Evolutionary conservation across 2,113 vertebrate genomes (phyloP).

Genomic region (Centrocercus urophasianus): DNA sequence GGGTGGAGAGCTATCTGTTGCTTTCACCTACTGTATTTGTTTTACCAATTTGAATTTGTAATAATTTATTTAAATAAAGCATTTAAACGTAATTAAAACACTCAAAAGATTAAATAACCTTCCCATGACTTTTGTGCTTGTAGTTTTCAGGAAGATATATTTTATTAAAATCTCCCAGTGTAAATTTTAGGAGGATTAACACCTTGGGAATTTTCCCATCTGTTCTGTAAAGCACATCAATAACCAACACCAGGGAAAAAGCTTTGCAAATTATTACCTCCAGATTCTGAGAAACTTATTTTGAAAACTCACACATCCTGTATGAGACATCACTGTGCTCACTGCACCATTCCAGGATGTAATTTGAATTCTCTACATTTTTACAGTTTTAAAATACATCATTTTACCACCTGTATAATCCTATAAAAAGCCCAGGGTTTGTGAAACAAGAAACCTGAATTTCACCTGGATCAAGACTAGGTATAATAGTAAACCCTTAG

Average conservation of each 20-base stretch:
- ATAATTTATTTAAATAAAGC: slow-evolving; percentile 36
- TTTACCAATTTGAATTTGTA: neutral
- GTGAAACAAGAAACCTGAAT: slow-evolving; percentile 43
- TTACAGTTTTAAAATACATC: slow-evolving; percentile 55
- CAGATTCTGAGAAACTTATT: slow-evolving; percentile 60
- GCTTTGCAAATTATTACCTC: slow-evolving; percentile 65
- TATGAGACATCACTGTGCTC: slow-evolving; percentile 29
- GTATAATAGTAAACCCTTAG: slow-evolving; percentile 22
- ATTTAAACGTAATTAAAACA: slow-evolving; percentile 48
- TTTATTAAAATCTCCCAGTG: slow-evolving; percentile 46
- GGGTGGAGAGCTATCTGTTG: neutral
- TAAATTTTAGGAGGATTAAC: slow-evolving; percentile 68
- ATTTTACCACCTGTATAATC: slow-evolving; percentile 52
- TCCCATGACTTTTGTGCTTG: slow-evolving; percentile 2
- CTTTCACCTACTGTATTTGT: neutral
- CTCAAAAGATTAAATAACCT: slow-evolving; percentile 41
- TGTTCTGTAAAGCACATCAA: slow-evolving; percentile 56
- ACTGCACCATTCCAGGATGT: slow-evolving; percentile 55
- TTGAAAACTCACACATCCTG: slow-evolving; percentile 58
- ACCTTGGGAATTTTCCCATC: slow-evolving; percentile 58
- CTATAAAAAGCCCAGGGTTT: slow-evolving; percentile 33
- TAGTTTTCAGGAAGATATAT: slow-evolving; percentile 30
- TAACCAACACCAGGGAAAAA: slow-evolving; percentile 46
- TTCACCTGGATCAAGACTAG: slow-evolving; percentile 17
- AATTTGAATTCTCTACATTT: slow-evolving; percentile 71